Evolutionary conservation across 2,888 invertebrate genomes (phyloP), one percentile per base, ranked within the genome.

Genomic region (Diaperis boleti): DNA sequence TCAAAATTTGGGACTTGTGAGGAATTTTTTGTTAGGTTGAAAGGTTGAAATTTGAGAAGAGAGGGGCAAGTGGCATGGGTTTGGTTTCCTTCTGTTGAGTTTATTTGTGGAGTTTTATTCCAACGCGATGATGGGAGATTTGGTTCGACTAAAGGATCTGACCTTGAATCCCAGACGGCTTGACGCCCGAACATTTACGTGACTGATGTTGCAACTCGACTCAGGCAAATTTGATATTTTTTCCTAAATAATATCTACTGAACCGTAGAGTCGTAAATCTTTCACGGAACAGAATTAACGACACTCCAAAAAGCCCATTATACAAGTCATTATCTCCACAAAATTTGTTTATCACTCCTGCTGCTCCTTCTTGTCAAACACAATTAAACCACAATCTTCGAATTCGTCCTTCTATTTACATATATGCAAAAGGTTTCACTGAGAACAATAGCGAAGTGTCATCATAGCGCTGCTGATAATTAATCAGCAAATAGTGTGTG

Each of bases 401-500:
- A 18, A 50, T 35, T 52, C 13, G 47, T 57, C 37, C 42, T 35
- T 64, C 66, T 67, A 70, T 74, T 70, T 70, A 73, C 74, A 73
- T 74, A 57, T 57, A 75, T 74, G 73, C 74, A 72, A 72, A 74
- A 69, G 65, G 71, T 59, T 64, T 64, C 54, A 31, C 17, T 5
- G 42, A 64, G 70, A 71, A 78, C 76, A 77, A 78, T 79, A 74
- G 78, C 65, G 69, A 70, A 70, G 71, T 76, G 77, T 77, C 74
- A 70, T 74, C 76, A 71, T 71, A 39, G 77, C 77, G 79, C 77
- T 77, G 75, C 74, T 72, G 65, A 74, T 76, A 80, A 81, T 81
- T 81, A 79, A 81, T 81, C 80, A 80, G 76, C 77, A 80, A 81
- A 81, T 79, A 80, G 80, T 78, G 79, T 81, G 81, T 72, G 76